Conservation (phyloP, 2,888 invertebrate species). For the Papilio elwesi region DNA sequence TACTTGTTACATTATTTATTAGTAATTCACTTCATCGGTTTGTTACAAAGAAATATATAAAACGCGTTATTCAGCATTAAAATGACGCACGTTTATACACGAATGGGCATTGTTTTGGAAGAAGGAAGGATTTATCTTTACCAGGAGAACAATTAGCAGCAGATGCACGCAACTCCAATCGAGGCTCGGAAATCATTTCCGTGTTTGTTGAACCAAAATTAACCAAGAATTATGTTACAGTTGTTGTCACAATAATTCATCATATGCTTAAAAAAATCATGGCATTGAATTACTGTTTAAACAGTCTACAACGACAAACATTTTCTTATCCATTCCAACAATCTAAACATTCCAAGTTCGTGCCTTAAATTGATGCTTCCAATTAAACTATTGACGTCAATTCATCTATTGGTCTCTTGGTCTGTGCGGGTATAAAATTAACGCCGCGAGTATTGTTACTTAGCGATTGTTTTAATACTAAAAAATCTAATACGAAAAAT, state of each 20-base stretch:
- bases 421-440: background rate
- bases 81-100: conserved; percentile 19
- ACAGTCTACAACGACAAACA: background rate
- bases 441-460: background rate
- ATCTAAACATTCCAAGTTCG: background rate
- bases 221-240: too few species aligned
- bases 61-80: background rate
- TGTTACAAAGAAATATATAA: background rate
- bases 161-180: conserved; percentile 10
- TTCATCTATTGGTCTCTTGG: background rate
- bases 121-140: conserved; percentile 27
- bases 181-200: background rate
- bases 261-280: too few species aligned
- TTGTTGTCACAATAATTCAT: too few species aligned
- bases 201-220: background rate
- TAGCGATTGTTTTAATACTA: background rate
- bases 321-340: too few species aligned
- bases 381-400: conserved; percentile 14
- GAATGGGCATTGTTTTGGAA: conserved; percentile 17
- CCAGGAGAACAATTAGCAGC: conserved; percentile 5
- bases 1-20: background rate
- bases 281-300: too few species aligned
- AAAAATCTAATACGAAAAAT: too few species aligned
- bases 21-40: background rate
- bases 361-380: conserved; percentile 7